These are phyloP conservation scores for Ochropacha duplaris DNA, from an alignment of 2,888 invertebrate genomes.

Conservation along the genomic window DNA sequence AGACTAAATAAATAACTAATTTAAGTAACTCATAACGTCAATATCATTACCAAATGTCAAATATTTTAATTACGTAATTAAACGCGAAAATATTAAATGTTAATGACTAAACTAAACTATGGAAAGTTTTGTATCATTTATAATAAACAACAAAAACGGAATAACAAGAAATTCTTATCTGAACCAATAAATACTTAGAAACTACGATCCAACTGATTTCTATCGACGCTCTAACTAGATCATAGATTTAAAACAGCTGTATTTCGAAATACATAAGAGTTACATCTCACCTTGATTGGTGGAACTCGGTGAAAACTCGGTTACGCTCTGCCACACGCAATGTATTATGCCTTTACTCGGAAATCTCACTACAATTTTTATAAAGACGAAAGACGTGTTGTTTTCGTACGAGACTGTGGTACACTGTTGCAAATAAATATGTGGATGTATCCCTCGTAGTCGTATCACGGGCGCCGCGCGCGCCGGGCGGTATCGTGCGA, in stretches of 20 bases:
- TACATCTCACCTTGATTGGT: constrained; percentile 6
- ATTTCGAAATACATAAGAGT: background rate
- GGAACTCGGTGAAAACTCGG: constrained; percentile 12
- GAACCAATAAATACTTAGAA: background rate
- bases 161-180: background rate
- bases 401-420: constrained; percentile 7
- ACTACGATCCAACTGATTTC: background rate
- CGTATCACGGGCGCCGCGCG: background rate
- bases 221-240: background rate
- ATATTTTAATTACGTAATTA: background rate
- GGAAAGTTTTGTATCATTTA: constrained; percentile 1
- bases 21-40: no score
- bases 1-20: no score
- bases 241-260: background rate
- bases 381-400: constrained; percentile 8
- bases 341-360: background rate
- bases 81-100: background rate
- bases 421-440: constrained; percentile 8
- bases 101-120: background rate
- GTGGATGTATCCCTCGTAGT: background rate
- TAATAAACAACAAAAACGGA: constrained; percentile 2
- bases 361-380: background rate
- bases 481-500: background rate
- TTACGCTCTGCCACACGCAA: constrained; percentile 3
- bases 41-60: no score